phyloP scores from a whole-genome alignment of 1,140 invertebrate genomes.

The Eubasilissa regina region DNA sequence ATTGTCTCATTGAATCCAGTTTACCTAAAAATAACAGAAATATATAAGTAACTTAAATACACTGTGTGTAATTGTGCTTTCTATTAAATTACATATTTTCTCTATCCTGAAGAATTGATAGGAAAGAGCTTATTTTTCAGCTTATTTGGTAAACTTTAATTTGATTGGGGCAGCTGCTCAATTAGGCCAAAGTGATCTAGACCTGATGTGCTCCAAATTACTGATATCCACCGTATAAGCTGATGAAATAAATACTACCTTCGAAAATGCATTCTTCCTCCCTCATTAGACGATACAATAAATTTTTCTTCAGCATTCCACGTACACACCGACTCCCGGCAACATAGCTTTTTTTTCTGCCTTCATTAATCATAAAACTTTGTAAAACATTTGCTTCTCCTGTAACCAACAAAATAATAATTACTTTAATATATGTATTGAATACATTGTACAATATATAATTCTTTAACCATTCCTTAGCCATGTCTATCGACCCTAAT shows the following conservation, averaged over 20 bases:
- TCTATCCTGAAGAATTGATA: too few relatives aligned
- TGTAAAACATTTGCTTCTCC: slow-evolving; percentile 91
- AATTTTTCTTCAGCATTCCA: slow-evolving; percentile 82
- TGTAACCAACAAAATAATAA: slow-evolving; percentile 62
- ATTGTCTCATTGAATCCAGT: slow-evolving; percentile 86
- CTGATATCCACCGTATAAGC: too few relatives aligned
- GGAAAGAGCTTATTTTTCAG: too few relatives aligned
- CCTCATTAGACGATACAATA: slow-evolving; percentile 81
- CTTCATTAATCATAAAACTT: slow-evolving; percentile 87
- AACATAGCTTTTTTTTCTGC: slow-evolving; percentile 86
- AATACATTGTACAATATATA: too few relatives aligned
- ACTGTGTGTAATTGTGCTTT: not conserved
- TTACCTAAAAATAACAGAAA: slow-evolving; percentile 74
- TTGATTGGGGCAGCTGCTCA: too few relatives aligned
- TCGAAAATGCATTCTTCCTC: slow-evolving; percentile 80
- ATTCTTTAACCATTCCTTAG: too few relatives aligned
- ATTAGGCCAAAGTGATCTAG: too few relatives aligned
- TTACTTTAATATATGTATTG: too few relatives aligned
- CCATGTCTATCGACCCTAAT: too few relatives aligned
- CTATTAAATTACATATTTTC: not conserved
- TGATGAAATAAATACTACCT: slow-evolving; percentile 70
- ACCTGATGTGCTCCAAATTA: too few relatives aligned
- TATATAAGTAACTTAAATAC: too few relatives aligned
- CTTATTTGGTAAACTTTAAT: too few relatives aligned
- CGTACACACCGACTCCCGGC: slow-evolving; percentile 91